Percentiles rank a stretch among this genome's conserved stretches.
These are phyloP conservation scores for Spodoptera litura DNA, from an alignment of 1,140 invertebrate genomes.

Conservation along the genomic window DNA sequence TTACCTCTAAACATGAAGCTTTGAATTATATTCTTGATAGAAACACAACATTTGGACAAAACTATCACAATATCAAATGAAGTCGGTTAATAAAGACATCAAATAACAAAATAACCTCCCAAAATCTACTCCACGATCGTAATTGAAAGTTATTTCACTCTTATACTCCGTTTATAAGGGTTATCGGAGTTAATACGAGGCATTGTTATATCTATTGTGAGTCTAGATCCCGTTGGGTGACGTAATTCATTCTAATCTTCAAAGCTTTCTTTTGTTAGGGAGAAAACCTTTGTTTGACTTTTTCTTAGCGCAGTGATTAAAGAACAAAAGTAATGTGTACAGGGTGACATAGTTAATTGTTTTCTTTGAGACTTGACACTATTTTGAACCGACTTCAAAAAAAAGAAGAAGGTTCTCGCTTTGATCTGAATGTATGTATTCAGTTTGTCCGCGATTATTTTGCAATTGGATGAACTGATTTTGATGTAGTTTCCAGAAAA, in stretches of 20 bases:
- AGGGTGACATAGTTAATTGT: slow-evolving; percentile 17
- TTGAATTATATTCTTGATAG: no score
- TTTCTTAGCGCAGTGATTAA: slow-evolving; percentile 30
- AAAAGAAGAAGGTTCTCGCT: no score
- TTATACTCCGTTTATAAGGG: slow-evolving; percentile 23
- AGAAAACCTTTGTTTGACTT: slow-evolving; percentile 26
- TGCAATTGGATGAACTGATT: no score
- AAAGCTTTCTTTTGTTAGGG: slow-evolving; percentile 23
- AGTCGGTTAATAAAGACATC: neutral
- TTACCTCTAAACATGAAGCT: no score
- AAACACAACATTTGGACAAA: no score
- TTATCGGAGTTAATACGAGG: slow-evolving; percentile 26
- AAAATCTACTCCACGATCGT: neutral
- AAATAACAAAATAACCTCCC: neutral
- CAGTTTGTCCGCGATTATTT: no score
- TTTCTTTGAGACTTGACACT: slow-evolving; percentile 4
- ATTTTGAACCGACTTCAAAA: neutral
- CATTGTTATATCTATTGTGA: slow-evolving; percentile 31
- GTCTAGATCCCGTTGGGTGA: neutral
- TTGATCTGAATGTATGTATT: no score
- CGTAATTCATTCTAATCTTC: slow-evolving; percentile 29
- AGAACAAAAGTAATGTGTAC: slow-evolving; percentile 3
- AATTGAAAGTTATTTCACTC: slow-evolving; percentile 4
- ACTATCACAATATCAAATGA: no score
- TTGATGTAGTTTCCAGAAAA: no score